Evolutionary conservation across 2,888 invertebrate genomes (phyloP).

Genomic region (Lymantria dispar): DNA sequence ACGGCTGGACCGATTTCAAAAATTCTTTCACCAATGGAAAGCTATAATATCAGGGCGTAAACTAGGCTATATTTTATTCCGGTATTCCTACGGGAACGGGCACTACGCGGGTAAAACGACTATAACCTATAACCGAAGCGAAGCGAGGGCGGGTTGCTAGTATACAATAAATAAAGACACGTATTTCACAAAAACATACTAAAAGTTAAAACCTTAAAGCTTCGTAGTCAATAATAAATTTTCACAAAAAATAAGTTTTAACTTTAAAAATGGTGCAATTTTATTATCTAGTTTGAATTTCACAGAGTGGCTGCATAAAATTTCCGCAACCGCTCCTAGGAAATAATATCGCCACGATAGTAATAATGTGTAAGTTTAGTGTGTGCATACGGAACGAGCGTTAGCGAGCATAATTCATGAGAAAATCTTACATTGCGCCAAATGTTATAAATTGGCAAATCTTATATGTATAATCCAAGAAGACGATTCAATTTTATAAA

Average conservation of each 20-base stretch:
- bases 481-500: no score
- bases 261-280: neutral
- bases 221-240: neutral
- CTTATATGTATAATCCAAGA: no score
- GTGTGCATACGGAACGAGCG: neutral
- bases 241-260: neutral
- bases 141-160: no score
- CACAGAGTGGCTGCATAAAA: slow-evolving; percentile 9
- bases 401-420: neutral
- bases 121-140: no score
- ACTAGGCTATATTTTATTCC: no score
- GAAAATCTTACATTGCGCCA: neutral
- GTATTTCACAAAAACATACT: neutral
- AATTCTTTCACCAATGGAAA: no score
- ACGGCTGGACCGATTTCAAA: no score
- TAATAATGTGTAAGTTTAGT: slow-evolving; percentile 7
- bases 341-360: slow-evolving; percentile 6
- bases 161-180: no score
- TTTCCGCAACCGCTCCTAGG: slow-evolving; percentile 4
- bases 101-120: no score
- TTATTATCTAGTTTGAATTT: neutral
- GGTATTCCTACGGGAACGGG: no score
- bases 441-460: no score
- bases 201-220: neutral
- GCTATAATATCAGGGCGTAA: no score